A percentile compares a stretch with the other conserved stretches of the same genome.
phyloP scores from a whole-genome alignment of 1,140 invertebrate species.

The Centruroides vittatus region DNA sequence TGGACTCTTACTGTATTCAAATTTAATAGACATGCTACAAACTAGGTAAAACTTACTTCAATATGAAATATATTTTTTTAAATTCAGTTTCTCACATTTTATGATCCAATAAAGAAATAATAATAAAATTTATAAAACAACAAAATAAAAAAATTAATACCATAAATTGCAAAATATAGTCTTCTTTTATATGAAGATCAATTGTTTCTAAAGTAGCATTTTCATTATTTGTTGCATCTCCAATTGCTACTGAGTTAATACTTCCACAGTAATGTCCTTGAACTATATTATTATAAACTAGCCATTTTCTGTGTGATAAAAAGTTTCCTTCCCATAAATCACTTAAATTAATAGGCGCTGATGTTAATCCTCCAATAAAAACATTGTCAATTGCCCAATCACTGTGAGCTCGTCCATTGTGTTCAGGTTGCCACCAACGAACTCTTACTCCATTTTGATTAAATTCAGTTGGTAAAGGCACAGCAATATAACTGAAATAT shows the following conservation, averaged over 20 bases:
- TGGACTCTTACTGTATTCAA: too few species aligned
- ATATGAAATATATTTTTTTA: too few species aligned
- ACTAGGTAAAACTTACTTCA: too few species aligned
- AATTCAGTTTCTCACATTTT: too few species aligned
- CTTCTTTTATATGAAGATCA: constrained; percentile 11
- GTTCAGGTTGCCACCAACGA: constrained; percentile 32
- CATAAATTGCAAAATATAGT: constrained; percentile 13
- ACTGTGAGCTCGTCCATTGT: constrained; percentile 19
- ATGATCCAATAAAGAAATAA: too few species aligned
- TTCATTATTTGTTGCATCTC: constrained; percentile 12
- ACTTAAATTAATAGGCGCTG: constrained; percentile 5
- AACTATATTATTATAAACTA: constrained; percentile 7
- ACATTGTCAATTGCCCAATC: constrained; percentile 35
- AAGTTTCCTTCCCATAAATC: constrained; percentile 4
- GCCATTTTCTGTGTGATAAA: constrained; percentile 6
- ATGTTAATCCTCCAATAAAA: constrained; percentile 26
- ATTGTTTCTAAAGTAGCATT: constrained; percentile 17
- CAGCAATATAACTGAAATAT: constrained; percentile 18
- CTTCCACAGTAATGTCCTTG: constrained; percentile 5
- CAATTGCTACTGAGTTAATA: constrained; percentile 1
- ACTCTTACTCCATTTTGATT: constrained; percentile 26
- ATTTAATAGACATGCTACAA: too few species aligned
- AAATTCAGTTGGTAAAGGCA: constrained; percentile 26
- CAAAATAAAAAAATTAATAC: background rate
- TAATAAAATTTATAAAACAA: too few species aligned